Percentiles rank a stretch among this genome's conserved stretches.
Conservation (phyloP, 1,140 invertebrate genomes). For the Ephestia elutella region DNA sequence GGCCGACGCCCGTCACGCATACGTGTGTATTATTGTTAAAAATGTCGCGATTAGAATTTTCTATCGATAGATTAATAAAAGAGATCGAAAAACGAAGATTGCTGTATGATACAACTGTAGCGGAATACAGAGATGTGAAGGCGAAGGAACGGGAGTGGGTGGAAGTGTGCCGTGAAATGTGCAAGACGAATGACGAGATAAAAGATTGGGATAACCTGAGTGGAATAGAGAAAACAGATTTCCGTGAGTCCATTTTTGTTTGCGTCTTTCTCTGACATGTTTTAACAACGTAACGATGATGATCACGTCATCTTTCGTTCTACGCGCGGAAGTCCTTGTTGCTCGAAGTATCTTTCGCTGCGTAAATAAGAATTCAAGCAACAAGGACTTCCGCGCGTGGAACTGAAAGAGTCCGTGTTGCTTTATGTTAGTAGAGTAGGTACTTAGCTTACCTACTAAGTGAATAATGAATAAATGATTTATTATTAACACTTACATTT, state of each 20-base stretch:
- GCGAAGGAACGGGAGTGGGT: not conserved
- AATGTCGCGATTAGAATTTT: not conserved
- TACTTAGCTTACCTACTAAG: too few relatives aligned
- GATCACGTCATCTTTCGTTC: too few relatives aligned
- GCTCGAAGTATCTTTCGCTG: too few relatives aligned
- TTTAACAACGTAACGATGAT: not conserved
- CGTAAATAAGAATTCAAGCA: too few relatives aligned
- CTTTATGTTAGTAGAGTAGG: too few relatives aligned
- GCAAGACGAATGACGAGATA: not conserved
- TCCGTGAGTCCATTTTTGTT: not conserved
- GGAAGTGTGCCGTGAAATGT: not conserved
- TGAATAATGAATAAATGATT: too few relatives aligned
- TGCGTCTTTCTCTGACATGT: not conserved
- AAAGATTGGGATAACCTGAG: not conserved
- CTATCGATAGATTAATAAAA: not conserved
- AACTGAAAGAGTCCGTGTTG: too few relatives aligned
- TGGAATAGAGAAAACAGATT: not conserved
- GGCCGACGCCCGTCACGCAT: not conserved
- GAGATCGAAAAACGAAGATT: not conserved
- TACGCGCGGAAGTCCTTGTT: too few relatives aligned
- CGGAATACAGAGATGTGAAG: not conserved
- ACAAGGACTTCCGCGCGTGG: too few relatives aligned
- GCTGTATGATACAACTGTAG: not conserved
- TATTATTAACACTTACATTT: too few relatives aligned
- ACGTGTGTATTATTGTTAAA: not conserved